A percentile compares a stretch with the other conserved stretches of the same genome.
phyloP scores from a whole-genome alignment of 64 coral and sea anemone species.

The Pocillopora verrucosa region DNA sequence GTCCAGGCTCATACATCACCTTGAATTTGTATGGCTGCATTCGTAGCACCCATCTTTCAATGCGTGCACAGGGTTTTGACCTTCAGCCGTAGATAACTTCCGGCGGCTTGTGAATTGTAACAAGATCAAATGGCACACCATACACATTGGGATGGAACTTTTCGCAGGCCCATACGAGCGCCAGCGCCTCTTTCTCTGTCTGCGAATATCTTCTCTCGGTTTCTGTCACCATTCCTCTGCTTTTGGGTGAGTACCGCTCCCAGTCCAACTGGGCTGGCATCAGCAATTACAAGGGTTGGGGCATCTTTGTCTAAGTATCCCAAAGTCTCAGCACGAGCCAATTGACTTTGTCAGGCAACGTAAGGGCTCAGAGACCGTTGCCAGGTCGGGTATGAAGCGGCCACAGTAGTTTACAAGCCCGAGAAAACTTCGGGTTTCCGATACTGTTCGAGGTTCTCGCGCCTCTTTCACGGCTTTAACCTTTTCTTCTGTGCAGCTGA shows the following conservation, averaged over 20 bases:
- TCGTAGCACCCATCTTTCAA: conserved; percentile 15
- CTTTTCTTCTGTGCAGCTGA: conserved; percentile 1
- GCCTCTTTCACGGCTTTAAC: conserved; percentile 5
- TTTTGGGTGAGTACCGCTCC: not conserved
- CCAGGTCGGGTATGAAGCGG: conserved; percentile 31
- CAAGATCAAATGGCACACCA: not conserved
- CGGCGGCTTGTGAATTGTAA: not conserved
- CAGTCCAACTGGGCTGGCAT: conserved; percentile 26
- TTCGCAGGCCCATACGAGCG: conserved; percentile 1
- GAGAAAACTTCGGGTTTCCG: conserved; percentile 21
- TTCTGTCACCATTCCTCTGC: conserved; percentile 23
- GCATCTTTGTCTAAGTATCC: conserved; percentile 12
- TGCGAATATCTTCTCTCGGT: conserved; percentile 23
- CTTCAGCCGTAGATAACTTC: not conserved
- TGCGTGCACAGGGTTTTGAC: conserved; percentile 1
- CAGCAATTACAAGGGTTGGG: conserved; percentile 3
- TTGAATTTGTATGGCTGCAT: conserved; percentile 21
- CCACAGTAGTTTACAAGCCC: conserved; percentile 29
- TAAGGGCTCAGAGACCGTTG: conserved; percentile 16
- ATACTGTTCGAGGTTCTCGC: not conserved
- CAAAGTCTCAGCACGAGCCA: not conserved
- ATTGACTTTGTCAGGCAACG: conserved; percentile 10
- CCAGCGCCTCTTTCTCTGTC: not conserved
- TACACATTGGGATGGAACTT: conserved; percentile 4
- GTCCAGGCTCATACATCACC: conserved; percentile 8